These are phyloP conservation scores for Nautilus pompilius DNA, from an alignment of 1,140 invertebrate species.

Conservation along the genomic window DNA sequence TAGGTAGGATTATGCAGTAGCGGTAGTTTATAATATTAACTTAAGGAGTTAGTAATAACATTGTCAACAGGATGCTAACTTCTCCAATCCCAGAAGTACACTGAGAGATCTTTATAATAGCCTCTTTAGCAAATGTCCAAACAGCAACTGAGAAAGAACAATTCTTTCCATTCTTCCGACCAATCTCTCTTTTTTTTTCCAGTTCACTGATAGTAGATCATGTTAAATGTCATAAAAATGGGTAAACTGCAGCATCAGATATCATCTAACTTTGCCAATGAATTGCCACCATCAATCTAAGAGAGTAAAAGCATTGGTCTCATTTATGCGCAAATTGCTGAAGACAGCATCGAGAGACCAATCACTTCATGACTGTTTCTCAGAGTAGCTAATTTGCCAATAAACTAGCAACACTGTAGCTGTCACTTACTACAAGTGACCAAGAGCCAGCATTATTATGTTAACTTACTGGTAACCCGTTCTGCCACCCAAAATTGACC, in stretches of 20 bases:
- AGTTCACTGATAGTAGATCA: too few relatives aligned
- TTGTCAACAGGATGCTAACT: too few relatives aligned
- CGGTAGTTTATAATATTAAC: too few relatives aligned
- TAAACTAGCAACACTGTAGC: neutral
- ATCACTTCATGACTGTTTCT: neutral
- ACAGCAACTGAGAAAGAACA: too few relatives aligned
- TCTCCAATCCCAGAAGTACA: too few relatives aligned
- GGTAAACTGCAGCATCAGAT: neutral
- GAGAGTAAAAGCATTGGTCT: neutral
- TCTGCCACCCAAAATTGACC: slow-evolving; percentile 69
- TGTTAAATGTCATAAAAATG: neutral
- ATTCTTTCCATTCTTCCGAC: too few relatives aligned
- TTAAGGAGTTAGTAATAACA: too few relatives aligned
- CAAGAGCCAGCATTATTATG: neutral
- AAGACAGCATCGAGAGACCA: neutral
- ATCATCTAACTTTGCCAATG: neutral
- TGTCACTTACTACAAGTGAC: neutral
- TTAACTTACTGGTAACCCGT: slow-evolving; percentile 61
- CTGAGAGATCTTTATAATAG: too few relatives aligned
- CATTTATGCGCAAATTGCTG: neutral
- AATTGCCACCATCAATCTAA: neutral
- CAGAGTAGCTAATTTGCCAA: neutral
- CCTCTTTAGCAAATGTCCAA: too few relatives aligned
- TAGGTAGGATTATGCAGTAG: too few relatives aligned
- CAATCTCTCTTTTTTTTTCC: too few relatives aligned